Evolutionary conservation across 2,113 vertebrate genomes (phyloP).

Genomic region (Lichenostomus cassidix): DNA sequence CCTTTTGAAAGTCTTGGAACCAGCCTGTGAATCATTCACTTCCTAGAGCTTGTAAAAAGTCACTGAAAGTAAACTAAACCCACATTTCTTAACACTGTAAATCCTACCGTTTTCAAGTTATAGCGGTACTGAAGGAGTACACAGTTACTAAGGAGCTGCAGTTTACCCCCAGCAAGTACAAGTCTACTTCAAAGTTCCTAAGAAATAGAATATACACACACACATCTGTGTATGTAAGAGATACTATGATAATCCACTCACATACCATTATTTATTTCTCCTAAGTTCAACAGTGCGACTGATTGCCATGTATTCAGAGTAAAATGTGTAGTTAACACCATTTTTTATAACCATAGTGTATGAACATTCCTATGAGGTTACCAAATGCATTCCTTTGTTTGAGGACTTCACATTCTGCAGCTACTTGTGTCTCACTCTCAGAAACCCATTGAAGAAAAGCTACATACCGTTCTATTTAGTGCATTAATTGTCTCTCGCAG

Average conservation of each 20-base stretch:
- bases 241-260: not conserved
- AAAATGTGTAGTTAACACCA: not conserved
- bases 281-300: not conserved
- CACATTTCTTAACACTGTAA: not conserved
- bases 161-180: not conserved
- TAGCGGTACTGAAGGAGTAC: not conserved
- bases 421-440: not conserved
- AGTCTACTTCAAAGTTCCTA: not conserved
- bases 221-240: fast-evolving
- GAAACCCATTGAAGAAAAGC: not conserved
- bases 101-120: not conserved
- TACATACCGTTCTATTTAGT: constrained; percentile 81
- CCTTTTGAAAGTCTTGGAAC: not conserved
- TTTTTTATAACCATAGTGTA: not conserved
- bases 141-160: not conserved
- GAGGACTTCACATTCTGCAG: not conserved
- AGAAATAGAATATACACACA: not conserved
- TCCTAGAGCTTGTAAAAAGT: not conserved
- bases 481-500: constrained; percentile 85
- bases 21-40: not conserved
- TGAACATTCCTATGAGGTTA: not conserved
- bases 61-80: not conserved
- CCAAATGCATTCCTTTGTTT: not conserved
- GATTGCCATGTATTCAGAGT: not conserved
- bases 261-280: not conserved